A percentile compares a stretch with the other conserved stretches of the same genome.
These are phyloP conservation scores for Hololepta plana DNA, from an alignment of 2,888 invertebrate species.

Conservation along the genomic window DNA sequence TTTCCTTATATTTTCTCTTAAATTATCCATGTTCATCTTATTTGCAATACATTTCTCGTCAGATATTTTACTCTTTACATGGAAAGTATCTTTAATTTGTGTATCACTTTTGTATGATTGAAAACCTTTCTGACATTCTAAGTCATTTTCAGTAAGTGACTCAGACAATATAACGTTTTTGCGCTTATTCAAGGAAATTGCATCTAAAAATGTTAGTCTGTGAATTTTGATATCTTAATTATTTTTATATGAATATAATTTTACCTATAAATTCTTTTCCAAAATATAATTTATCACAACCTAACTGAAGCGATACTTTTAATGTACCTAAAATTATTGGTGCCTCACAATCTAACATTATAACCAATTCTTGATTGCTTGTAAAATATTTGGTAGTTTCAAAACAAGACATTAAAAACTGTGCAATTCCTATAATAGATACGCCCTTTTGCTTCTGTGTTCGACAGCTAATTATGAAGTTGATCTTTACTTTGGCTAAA, in stretches of 20 bases:
- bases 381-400: slow-evolving; percentile 20
- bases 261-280: slow-evolving; percentile 31
- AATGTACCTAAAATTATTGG: slow-evolving; percentile 27
- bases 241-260: slow-evolving; percentile 5
- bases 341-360: slow-evolving; percentile 24
- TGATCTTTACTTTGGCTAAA: slow-evolving; percentile 20
- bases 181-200: slow-evolving; percentile 14
- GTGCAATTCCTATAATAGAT: slow-evolving; percentile 26
- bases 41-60: too few relatives aligned
- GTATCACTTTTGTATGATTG: neutral
- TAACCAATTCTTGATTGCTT: slow-evolving; percentile 23
- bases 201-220: slow-evolving; percentile 14
- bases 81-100: neutral
- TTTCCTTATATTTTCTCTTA: neutral
- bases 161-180: slow-evolving; percentile 8
- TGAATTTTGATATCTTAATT: neutral
- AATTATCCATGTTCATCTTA: slow-evolving; percentile 12
- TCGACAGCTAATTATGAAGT: slow-evolving; percentile 28
- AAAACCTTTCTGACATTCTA: slow-evolving; percentile 2
- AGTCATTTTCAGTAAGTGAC: slow-evolving; percentile 1
- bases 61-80: too few relatives aligned
- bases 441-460: slow-evolving; percentile 27
- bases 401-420: slow-evolving; percentile 23
- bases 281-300: slow-evolving; percentile 30
- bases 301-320: slow-evolving; percentile 28